phyloP scores from a whole-genome alignment of 2,113 vertebrate species.

The Antennarius striatus region DNA sequence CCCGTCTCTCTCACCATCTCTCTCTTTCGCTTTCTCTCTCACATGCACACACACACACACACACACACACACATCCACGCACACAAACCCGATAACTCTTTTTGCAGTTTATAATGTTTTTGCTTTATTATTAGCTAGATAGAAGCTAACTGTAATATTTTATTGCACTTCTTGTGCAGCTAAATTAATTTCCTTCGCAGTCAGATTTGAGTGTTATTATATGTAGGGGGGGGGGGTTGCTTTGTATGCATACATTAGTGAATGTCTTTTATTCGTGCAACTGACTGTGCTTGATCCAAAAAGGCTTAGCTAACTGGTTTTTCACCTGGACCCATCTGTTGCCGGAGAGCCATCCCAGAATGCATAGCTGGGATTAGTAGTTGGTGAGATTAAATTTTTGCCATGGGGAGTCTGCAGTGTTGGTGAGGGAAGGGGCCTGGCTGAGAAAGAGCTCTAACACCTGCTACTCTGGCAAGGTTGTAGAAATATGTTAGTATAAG shows the following conservation, averaged over 20 bases:
- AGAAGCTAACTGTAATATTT: slow-evolving; percentile 44
- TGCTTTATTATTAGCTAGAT: slow-evolving; percentile 50
- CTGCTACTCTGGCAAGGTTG: slow-evolving; percentile 60
- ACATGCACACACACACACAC: background rate
- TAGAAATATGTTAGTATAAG: slow-evolving; percentile 36
- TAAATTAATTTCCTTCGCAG: slow-evolving; percentile 58
- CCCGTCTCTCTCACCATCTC: slow-evolving; percentile 7
- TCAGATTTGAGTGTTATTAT: slow-evolving; percentile 36
- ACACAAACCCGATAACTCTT: slow-evolving; percentile 4
- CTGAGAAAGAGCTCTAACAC: slow-evolving; percentile 55
- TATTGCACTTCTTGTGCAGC: slow-evolving; percentile 56
- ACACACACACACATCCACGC: background rate
- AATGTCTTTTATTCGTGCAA: slow-evolving; percentile 72
- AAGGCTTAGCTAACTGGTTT: slow-evolving; percentile 75
- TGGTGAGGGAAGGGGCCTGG: slow-evolving; percentile 30
- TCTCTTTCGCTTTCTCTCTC: slow-evolving; percentile 14
- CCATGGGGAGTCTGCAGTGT: slow-evolving; percentile 36
- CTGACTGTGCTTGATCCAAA: slow-evolving; percentile 72
- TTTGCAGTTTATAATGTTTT: slow-evolving; percentile 41
- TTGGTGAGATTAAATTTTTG: slow-evolving; percentile 70
- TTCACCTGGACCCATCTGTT: slow-evolving; percentile 69
- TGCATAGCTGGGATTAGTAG: slow-evolving; percentile 77
- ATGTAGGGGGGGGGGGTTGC: background rate
- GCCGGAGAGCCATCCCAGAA: slow-evolving; percentile 71
- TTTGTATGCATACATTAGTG: slow-evolving; percentile 36